Conservation (phyloP, 1,140 invertebrate species). For the Heliconius hewitsoni region DNA sequence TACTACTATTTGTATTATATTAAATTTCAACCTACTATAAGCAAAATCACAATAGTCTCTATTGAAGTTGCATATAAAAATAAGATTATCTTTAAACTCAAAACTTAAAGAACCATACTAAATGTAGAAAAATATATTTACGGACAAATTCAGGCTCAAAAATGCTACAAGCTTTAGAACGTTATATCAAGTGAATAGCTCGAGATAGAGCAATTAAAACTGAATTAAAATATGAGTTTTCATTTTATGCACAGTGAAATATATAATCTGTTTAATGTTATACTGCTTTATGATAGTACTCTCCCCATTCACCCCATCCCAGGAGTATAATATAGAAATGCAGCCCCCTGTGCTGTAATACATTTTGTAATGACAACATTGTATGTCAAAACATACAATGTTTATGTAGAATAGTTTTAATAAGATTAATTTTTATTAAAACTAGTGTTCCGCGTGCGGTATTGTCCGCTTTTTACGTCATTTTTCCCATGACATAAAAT, state of each 20-base stretch:
- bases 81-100: not conserved
- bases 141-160: too few species aligned
- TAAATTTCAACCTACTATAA: too few species aligned
- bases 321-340: not conserved
- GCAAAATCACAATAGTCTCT: too few species aligned
- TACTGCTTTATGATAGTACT: not conserved
- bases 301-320: slow-evolving; percentile 15
- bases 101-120: not conserved
- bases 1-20: not conserved
- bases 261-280: slow-evolving; percentile 25
- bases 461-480: too few species aligned
- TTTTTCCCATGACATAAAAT: too few species aligned
- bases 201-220: slow-evolving; percentile 10
- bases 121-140: not conserved
- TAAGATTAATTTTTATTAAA: not conserved
- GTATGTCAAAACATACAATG: not conserved
- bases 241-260: slow-evolving; percentile 22
- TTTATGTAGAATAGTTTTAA: not conserved
- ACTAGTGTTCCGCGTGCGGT: not conserved
- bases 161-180: not conserved
- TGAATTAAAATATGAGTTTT: slow-evolving; percentile 13
- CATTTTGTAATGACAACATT: not conserved
- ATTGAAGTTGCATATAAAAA: not conserved
- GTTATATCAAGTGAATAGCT: slow-evolving; percentile 1
- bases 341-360: not conserved